Percentiles rank a stretch among this genome's conserved stretches.
These are phyloP conservation scores for Tetraodon nigroviridis DNA, from an alignment of 2,113 vertebrate genomes.

Conservation along the genomic window DNA sequence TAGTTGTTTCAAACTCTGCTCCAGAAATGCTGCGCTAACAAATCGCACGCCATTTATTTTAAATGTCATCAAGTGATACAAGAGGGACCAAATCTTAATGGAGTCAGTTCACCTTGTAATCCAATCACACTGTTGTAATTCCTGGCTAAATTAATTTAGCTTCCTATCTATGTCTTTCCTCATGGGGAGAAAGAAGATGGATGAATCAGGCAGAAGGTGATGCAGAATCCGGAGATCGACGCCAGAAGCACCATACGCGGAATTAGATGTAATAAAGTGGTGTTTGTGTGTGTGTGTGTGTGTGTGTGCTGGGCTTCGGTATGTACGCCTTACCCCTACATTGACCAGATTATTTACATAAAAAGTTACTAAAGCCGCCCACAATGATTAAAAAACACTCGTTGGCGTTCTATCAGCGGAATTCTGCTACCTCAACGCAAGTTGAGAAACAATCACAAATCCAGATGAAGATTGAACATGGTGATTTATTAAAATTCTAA, in stretches of 20 bases:
- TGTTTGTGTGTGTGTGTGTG: no score
- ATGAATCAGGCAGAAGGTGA: constrained; percentile 2
- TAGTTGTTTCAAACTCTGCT: constrained; percentile 15
- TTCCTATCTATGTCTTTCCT: neutral
- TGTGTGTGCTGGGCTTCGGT: neutral
- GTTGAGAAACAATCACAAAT: constrained; percentile 1
- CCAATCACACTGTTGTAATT: constrained; percentile 17
- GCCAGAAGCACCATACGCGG: neutral
- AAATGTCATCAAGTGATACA: constrained; percentile 34
- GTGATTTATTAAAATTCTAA: constrained; percentile 13
- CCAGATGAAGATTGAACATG: constrained; percentile 13
- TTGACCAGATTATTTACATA: no score
- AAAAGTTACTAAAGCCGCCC: no score
- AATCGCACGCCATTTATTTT: constrained; percentile 39
- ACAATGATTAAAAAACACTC: no score
- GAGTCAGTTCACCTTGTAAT: constrained; percentile 24
- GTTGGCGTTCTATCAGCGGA: no score
- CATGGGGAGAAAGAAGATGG: neutral
- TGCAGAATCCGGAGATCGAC: constrained; percentile 5
- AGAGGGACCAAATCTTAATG: constrained; percentile 3
- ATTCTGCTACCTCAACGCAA: no score
- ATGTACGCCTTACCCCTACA: no score
- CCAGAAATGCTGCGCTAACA: constrained; percentile 8
- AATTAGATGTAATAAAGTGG: constrained; percentile 13
- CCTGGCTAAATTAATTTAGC: constrained; percentile 12